Percentiles rank a stretch among this genome's conserved stretches.
Conservation (phyloP, 2,888 invertebrate genomes). For the Acronicta leporina region DNA sequence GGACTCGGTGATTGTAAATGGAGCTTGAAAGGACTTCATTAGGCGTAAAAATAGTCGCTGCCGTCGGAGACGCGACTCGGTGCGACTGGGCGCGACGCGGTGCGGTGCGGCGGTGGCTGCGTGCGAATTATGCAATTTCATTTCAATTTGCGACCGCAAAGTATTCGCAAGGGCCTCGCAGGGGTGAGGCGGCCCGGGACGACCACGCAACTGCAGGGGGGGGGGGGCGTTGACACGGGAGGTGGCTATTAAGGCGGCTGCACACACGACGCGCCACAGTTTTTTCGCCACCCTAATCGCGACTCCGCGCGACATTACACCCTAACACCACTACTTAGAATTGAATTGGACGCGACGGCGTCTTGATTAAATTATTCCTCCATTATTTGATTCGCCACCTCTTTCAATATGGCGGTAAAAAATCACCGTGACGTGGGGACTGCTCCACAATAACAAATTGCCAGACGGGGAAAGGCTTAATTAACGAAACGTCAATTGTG, state of each 20-base stretch:
- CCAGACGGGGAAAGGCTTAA: conserved; percentile 24
- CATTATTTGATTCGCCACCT: conserved; percentile 88
- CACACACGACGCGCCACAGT: conserved; percentile 77
- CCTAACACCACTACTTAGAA: conserved; percentile 68
- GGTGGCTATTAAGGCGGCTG: conserved; percentile 74
- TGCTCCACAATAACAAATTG: conserved; percentile 38
- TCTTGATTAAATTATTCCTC: conserved; percentile 86
- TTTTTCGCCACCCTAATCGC: conserved; percentile 76
- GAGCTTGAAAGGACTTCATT: conserved; percentile 72
- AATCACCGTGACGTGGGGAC: conserved; percentile 59
- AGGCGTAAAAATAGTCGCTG: conserved; percentile 71
- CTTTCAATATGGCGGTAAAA: conserved; percentile 86
- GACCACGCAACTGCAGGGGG: conserved; percentile 40
- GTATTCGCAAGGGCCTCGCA: conserved; percentile 54
- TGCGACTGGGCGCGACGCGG: no score
- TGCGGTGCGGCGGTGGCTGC: conserved; percentile 39
- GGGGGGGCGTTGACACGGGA: conserved; percentile 29
- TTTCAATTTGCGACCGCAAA: conserved; percentile 79
- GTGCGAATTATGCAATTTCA: conserved; percentile 85
- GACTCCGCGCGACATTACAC: conserved; percentile 66
- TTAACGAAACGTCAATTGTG: conserved; percentile 24
- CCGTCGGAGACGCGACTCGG: conserved; percentile 51
- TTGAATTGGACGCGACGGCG: conserved; percentile 58
- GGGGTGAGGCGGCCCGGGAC: conserved; percentile 5
- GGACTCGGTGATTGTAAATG: conserved; percentile 20